Evolutionary conservation across 1,140 invertebrate genomes (phyloP).

Genomic region (Eriosoma lanigerum): DNA sequence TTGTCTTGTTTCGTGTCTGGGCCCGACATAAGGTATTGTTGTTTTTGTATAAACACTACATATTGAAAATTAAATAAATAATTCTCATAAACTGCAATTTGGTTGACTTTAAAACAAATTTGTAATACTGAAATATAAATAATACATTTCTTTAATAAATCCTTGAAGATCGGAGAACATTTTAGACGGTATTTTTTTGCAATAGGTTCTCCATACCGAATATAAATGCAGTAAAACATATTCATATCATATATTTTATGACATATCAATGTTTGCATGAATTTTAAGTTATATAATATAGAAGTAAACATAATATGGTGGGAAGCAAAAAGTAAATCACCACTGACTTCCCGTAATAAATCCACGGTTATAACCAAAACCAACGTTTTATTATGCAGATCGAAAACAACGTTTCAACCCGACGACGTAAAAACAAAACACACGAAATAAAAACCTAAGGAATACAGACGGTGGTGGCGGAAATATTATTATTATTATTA

Average conservation of each 20-base stretch:
- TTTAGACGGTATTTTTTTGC: too few species aligned
- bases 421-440: background rate
- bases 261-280: background rate
- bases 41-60: too few species aligned
- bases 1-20: too few species aligned
- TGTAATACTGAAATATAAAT: too few species aligned
- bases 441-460: too few species aligned
- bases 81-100: too few species aligned
- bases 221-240: background rate
- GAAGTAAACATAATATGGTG: background rate
- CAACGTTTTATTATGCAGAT: slow-evolving; percentile 2
- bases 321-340: background rate
- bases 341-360: background rate
- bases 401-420: background rate
- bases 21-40: too few species aligned
- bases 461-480: background rate
- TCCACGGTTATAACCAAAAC: background rate
- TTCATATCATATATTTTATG: background rate
- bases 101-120: too few species aligned
- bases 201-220: background rate
- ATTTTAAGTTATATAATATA: background rate
- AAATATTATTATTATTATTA: background rate
- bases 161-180: too few species aligned
- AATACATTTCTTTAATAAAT: too few species aligned
- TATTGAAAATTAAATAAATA: too few species aligned